These are phyloP conservation scores for Lasiurus borealis DNA, from an alignment of 2,113 vertebrate species.

Conservation along the genomic window DNA sequence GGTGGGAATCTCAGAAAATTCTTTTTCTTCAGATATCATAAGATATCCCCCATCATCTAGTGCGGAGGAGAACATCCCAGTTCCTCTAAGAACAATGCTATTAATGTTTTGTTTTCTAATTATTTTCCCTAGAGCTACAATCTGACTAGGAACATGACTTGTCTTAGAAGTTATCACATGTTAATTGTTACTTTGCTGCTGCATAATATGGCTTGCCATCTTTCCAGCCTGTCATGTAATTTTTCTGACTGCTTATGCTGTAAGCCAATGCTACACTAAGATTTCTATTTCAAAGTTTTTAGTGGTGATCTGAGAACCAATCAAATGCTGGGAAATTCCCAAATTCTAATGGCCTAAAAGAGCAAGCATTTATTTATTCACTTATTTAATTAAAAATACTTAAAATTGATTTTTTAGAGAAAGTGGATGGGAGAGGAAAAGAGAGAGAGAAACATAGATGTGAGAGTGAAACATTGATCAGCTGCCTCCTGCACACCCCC, in stretches of 20 bases:
- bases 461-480: background rate
- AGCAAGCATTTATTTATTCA: background rate
- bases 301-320: background rate
- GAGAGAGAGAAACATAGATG: background rate
- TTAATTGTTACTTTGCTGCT: background rate
- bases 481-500: background rate
- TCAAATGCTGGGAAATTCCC: background rate
- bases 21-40: no score
- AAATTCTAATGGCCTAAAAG: background rate
- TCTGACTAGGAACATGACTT: background rate
- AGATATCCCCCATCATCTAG: no score
- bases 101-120: constrained; percentile 20
- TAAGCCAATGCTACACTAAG: background rate
- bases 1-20: no score
- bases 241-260: background rate
- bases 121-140: background rate
- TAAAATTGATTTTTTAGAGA: background rate
- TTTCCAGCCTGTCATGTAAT: background rate
- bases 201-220: background rate
- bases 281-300: constrained; percentile 32
- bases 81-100: background rate
- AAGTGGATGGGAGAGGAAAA: background rate
- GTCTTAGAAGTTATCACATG: background rate
- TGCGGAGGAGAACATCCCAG: no score
- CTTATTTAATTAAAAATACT: background rate